Conservation (phyloP, 2,113 vertebrate genomes). For the Glaucomys volans region DNA sequence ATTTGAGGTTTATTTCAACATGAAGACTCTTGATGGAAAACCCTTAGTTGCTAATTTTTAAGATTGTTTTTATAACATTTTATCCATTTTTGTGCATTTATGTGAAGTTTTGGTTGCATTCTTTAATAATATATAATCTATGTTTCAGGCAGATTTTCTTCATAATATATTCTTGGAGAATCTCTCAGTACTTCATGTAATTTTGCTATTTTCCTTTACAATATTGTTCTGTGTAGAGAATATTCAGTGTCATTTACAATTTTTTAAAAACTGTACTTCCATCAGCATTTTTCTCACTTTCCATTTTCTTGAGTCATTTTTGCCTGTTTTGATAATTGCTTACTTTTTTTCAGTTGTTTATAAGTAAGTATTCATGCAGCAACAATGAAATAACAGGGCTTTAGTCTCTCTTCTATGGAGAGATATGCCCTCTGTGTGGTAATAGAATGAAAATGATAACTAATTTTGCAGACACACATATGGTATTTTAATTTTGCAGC, state of each 20-base stretch:
- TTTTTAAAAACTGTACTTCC: neutral
- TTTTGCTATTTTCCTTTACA: conserved; percentile 4
- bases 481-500: neutral
- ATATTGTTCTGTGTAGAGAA: neutral
- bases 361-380: neutral
- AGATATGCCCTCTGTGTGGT: neutral
- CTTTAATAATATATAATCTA: neutral
- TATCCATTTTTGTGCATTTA: neutral
- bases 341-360: neutral
- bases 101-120: neutral
- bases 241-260: neutral
- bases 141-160: neutral
- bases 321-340: neutral
- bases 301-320: conserved; percentile 3
- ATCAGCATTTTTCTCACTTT: neutral
- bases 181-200: neutral
- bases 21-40: neutral
- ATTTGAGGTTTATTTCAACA: neutral
- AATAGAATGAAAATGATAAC: neutral
- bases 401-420: neutral
- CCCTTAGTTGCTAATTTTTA: neutral
- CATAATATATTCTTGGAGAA: neutral
- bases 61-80: neutral
- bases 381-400: neutral
- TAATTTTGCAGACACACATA: neutral